Conservation (phyloP, 2,113 vertebrate species). For the Phyllostomus discolor region DNA sequence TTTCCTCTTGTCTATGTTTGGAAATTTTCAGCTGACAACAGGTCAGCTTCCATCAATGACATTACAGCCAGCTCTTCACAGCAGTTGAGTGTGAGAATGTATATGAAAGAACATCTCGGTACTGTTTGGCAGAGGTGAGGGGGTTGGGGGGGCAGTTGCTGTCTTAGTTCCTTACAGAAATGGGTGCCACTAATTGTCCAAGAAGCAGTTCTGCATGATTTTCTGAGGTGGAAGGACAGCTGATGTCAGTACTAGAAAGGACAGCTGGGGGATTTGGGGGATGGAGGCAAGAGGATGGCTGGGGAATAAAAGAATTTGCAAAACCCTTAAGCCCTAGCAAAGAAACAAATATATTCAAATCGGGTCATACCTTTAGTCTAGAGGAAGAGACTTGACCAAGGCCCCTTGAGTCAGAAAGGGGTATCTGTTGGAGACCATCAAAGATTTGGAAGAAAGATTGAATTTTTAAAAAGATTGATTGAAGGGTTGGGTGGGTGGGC, state of each 20-base stretch:
- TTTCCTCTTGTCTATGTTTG: slow-evolving; percentile 55
- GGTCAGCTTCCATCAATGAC: slow-evolving; percentile 24
- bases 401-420: neutral
- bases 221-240: slow-evolving; percentile 4
- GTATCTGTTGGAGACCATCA: neutral
- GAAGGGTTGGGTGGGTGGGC: no score
- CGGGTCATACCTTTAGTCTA: neutral
- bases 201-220: slow-evolving; percentile 31
- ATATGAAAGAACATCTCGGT: neutral
- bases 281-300: neutral
- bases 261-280: neutral
- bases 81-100: slow-evolving; percentile 23
- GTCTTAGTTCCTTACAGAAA: neutral
- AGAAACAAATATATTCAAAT: slow-evolving; percentile 18
- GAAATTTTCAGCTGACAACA: slow-evolving; percentile 46
- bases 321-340: neutral
- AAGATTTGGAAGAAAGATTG: neutral
- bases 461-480: no score
- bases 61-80: slow-evolving; percentile 29
- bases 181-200: neutral
- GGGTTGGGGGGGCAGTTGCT: slow-evolving; percentile 16
- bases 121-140: neutral
- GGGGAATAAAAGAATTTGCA: neutral
- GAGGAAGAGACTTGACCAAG: neutral
- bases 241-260: neutral